These are phyloP conservation scores for Yoshiicerus persimilis DNA, from an alignment of 1,140 invertebrate genomes.

Conservation along the genomic window DNA sequence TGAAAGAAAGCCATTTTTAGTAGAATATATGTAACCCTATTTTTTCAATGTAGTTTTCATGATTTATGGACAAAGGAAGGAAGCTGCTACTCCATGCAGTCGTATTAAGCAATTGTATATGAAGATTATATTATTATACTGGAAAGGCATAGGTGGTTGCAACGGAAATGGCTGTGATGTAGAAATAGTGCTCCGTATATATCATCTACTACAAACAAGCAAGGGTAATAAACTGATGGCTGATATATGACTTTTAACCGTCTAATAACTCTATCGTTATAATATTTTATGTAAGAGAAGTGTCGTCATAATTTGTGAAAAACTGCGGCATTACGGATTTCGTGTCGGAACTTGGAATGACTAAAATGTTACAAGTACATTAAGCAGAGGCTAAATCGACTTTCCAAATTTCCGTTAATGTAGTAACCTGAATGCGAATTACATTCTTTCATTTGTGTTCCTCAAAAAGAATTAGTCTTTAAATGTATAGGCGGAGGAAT, in stretches of 20 bases:
- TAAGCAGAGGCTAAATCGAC: neutral
- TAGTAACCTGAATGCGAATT: neutral
- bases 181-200: neutral
- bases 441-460: neutral
- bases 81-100: conserved; percentile 2
- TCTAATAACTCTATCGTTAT: conserved; percentile 6
- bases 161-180: neutral
- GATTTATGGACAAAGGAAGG: neutral
- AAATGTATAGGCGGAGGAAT: neutral
- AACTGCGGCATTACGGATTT: neutral
- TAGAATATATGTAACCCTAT: neutral
- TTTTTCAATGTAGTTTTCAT: neutral
- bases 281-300: conserved; percentile 12
- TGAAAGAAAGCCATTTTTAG: neutral
- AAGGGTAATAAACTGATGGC: conserved; percentile 10
- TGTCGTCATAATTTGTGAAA: conserved; percentile 20
- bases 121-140: neutral
- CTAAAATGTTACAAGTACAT: conserved; percentile 2
- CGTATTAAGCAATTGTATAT: neutral
- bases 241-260: neutral
- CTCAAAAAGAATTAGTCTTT: neutral
- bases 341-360: neutral
- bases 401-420: neutral
- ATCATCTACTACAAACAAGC: neutral
- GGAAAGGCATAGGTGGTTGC: neutral